Evolutionary conservation across 2,888 invertebrate genomes (phyloP).

Genomic region (Philaethria dido): DNA sequence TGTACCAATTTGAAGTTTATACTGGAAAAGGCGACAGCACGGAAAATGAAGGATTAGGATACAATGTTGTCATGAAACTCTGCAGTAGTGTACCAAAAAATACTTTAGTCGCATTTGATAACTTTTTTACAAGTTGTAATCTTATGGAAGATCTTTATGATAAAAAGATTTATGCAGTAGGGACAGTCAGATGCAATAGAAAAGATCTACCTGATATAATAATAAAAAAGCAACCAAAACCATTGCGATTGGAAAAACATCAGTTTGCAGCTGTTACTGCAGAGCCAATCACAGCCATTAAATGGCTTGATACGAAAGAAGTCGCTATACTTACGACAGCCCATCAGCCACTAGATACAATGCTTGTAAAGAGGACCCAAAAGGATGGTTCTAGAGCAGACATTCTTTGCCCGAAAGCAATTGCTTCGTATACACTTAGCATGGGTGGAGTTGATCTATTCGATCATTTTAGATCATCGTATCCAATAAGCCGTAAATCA

Average conservation of each 20-base stretch:
- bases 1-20: conserved; percentile 48
- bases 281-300: conserved; percentile 48
- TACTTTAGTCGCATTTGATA: conserved; percentile 52
- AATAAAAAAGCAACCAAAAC: conserved; percentile 44
- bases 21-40: conserved; percentile 46
- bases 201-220: conserved; percentile 44
- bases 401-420: conserved; percentile 30
- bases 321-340: conserved; percentile 47
- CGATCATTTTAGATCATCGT: conserved; percentile 48
- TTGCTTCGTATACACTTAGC: conserved; percentile 39
- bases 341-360: conserved; percentile 49
- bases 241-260: conserved; percentile 47
- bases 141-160: conserved; percentile 46
- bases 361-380: conserved; percentile 41
- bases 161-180: conserved; percentile 45
- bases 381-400: conserved; percentile 34
- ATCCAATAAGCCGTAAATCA: conserved; percentile 51
- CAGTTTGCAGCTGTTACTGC: conserved; percentile 47
- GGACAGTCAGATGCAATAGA: conserved; percentile 45
- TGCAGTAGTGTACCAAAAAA: conserved; percentile 42
- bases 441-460: conserved; percentile 45
- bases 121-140: conserved; percentile 50
- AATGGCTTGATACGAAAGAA: conserved; percentile 51
- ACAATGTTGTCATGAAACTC: conserved; percentile 42
- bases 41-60: conserved; percentile 46